These are phyloP conservation scores for Pseudoips prasinana DNA, from an alignment of 2,888 invertebrate species.

Conservation along the genomic window DNA sequence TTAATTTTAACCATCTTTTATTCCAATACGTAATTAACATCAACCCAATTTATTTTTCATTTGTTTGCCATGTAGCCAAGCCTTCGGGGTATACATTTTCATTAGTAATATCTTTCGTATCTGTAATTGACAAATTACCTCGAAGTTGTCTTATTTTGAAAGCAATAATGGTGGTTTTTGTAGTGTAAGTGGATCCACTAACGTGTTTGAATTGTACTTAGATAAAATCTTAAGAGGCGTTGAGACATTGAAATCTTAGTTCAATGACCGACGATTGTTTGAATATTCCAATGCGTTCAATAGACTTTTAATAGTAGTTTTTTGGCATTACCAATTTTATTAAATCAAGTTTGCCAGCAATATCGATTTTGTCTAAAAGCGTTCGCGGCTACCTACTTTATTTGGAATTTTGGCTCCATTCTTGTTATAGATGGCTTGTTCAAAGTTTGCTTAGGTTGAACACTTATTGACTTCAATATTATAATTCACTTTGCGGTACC, in stretches of 20 bases:
- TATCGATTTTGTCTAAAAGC: conserved; percentile 3
- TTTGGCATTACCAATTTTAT: conserved; percentile 10
- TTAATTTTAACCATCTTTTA: too few relatives aligned
- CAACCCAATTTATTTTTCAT: too few relatives aligned
- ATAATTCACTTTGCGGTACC: conserved; percentile 6
- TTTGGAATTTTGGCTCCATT: conserved; percentile 3
- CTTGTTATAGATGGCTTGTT: conserved; percentile 1
- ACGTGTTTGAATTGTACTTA: not conserved
- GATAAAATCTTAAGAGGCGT: conserved; percentile 21
- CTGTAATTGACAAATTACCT: too few relatives aligned
- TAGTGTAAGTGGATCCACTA: too few relatives aligned
- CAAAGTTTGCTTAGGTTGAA: conserved; percentile 4
- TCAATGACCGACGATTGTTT: conserved; percentile 20
- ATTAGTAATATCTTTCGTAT: too few relatives aligned
- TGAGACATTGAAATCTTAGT: conserved; percentile 18
- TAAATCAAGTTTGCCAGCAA: conserved; percentile 2
- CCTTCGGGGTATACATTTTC: too few relatives aligned
- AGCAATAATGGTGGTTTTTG: too few relatives aligned
- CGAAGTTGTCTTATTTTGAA: too few relatives aligned
- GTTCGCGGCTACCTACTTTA: not conserved
- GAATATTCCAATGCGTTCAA: conserved; percentile 25
- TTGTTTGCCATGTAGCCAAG: too few relatives aligned
- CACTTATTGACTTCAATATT: conserved; percentile 2
- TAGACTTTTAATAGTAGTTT: conserved; percentile 7
- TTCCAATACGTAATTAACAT: too few relatives aligned